phyloP scores from a whole-genome alignment of 2,797 vertebrate species.

The Potorous gilbertii region DNA sequence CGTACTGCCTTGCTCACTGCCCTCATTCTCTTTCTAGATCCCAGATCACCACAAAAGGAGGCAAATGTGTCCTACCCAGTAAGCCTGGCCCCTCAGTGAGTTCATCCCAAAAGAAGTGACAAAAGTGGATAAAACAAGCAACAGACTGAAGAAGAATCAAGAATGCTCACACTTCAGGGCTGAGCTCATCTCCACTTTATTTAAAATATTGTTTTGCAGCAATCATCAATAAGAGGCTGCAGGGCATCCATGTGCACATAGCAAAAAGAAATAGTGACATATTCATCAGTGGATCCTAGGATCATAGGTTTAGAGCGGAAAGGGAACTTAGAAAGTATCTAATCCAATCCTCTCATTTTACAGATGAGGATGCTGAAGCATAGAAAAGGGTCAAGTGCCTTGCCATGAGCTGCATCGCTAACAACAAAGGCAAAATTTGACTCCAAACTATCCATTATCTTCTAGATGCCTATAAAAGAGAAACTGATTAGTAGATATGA shows the following conservation, averaged over 20 bases:
- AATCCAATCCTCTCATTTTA: background rate
- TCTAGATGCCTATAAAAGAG: background rate
- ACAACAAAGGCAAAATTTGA: background rate
- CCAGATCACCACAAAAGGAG: background rate
- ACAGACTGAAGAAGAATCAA: background rate
- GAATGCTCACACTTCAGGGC: background rate
- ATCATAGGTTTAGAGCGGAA: background rate
- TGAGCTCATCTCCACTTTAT: background rate
- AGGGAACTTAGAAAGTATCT: background rate
- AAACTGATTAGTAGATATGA: background rate
- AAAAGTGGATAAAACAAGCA: background rate
- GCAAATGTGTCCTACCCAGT: background rate
- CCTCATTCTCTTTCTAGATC: background rate
- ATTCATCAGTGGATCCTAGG: background rate
- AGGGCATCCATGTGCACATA: background rate
- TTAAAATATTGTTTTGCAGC: background rate
- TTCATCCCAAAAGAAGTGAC: background rate
- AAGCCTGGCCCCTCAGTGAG: background rate
- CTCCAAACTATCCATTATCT: background rate
- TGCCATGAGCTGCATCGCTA: background rate
- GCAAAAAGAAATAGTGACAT: background rate
- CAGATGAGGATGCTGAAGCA: background rate
- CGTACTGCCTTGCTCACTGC: background rate
- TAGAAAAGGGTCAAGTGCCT: background rate
- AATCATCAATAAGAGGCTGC: background rate